phyloP scores from a whole-genome alignment of 2,797 vertebrate species.

The Uromys caudimaculatus region DNA sequence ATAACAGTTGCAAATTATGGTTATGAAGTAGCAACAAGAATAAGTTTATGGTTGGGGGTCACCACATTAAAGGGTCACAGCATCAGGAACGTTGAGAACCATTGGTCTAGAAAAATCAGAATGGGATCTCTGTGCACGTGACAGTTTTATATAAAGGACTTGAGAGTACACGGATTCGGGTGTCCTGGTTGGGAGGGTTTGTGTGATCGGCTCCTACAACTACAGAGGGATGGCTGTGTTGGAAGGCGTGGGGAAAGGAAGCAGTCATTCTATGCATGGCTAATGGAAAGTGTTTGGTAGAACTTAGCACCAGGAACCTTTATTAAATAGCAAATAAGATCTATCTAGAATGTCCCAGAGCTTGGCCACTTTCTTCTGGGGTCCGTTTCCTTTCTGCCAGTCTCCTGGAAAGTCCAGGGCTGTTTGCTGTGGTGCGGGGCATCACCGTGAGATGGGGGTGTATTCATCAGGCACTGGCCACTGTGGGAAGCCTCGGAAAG shows the following conservation, averaged over 20 bases:
- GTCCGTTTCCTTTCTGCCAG: not conserved
- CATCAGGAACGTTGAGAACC: not conserved
- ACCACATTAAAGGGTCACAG: not conserved
- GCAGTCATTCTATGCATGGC: not conserved
- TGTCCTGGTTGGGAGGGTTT: not conserved
- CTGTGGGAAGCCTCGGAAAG: not conserved
- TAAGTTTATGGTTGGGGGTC: not conserved
- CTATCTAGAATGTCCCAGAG: not conserved
- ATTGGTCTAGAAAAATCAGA: too few relatives aligned
- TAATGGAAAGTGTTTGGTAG: not conserved
- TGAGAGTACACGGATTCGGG: not conserved
- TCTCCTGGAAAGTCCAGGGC: not conserved
- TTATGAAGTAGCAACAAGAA: not conserved
- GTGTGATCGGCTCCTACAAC: too few relatives aligned
- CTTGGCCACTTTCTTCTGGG: not conserved
- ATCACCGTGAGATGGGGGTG: fast-evolving
- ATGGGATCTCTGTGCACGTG: not conserved
- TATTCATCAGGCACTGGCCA: fast-evolving
- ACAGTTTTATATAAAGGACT: not conserved
- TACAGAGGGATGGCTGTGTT: not conserved
- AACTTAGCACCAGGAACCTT: not conserved
- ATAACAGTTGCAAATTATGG: not conserved
- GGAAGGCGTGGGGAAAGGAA: not conserved
- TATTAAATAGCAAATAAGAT: not conserved
- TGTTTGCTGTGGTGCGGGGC: not conserved